Evolutionary conservation across 2,888 invertebrate species (phyloP), one percentile per base, ranked within the genome.

Genomic region (Noctua comes): DNA sequence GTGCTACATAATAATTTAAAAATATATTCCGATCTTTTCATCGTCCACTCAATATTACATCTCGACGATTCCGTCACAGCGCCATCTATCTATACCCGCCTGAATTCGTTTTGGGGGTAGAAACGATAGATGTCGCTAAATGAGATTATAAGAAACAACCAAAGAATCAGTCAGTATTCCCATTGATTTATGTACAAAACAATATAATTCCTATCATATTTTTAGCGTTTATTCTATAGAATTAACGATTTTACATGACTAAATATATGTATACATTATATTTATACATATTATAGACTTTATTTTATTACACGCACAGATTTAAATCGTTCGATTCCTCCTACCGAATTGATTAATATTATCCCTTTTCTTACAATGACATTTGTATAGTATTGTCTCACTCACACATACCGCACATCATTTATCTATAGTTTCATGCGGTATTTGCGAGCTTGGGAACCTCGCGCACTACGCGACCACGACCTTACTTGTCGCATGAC

Each of bases 81-180:
- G 43, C 66, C 51, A 74, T 74, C 68, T 70, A 36, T 36, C 10
- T 27, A 21, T 11, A 64, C 36, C 21, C 10, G 1, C 64, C 21
- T 64, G 36, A 36, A 36, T 64, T 64, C 0, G 11, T 11, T 64
- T 64, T 36, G 16, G 24, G 10, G 18, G n/a, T 31, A 18, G 65
- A 36, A 57, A 24, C 18, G 10, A 54, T n/a, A 70, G 65, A 69
- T 73, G 72, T 62, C 24, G 40, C 84, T 24, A 54, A 64, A 73
- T 40, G 64, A 84, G 51, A 65, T 72, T 83, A n/a, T 36, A n/a
- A 2, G 4, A 51, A 48, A 65, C 54, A 48, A 73, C 83, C 81
- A 83, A 83, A 83, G 81, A 85, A 72, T 69, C 73, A 7, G 46
- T 73, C 81, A 64, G 75, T 81, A 73, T 74, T 62, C 62, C 18